Percentiles rank a stretch among this genome's conserved stretches.
These are phyloP conservation scores for Diprion similis DNA, from an alignment of 1,140 invertebrate genomes.

Conservation along the genomic window DNA sequence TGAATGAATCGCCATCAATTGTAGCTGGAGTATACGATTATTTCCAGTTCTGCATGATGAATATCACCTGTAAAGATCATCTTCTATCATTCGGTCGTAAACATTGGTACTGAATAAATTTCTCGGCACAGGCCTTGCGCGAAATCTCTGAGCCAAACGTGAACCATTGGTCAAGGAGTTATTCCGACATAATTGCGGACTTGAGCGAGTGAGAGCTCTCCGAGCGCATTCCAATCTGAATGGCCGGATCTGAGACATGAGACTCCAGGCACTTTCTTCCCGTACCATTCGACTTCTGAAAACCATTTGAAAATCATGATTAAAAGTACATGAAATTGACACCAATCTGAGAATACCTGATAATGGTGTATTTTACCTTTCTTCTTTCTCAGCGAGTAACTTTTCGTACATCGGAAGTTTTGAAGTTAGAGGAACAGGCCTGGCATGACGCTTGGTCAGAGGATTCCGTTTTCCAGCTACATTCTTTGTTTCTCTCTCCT, in stretches of 20 bases:
- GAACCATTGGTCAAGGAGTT: constrained; percentile 46
- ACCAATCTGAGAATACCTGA: neutral
- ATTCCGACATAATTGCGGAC: constrained; percentile 61
- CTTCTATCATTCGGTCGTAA: constrained; percentile 73
- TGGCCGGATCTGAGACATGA: constrained; percentile 65
- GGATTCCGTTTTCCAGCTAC: constrained; percentile 54
- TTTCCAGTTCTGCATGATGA: neutral
- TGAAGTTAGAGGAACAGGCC: constrained; percentile 73
- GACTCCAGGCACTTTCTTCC: constrained; percentile 54
- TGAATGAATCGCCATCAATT: neutral
- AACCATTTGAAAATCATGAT: constrained; percentile 9
- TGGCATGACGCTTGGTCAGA: constrained; percentile 55
- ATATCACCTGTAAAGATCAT: constrained; percentile 72
- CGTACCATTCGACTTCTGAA: constrained; percentile 54
- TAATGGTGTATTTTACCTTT: constrained; percentile 59
- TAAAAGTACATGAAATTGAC: neutral
- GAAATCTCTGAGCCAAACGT: constrained; percentile 55
- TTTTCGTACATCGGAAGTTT: constrained; percentile 74
- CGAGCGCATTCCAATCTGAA: constrained; percentile 62
- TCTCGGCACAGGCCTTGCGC: constrained; percentile 72
- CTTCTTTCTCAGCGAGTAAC: constrained; percentile 72
- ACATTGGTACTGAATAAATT: constrained; percentile 74
- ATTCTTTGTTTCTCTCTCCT: constrained; percentile 57
- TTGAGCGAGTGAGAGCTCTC: constrained; percentile 62
- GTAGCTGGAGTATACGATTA: neutral